These are phyloP conservation scores for Eulemur mongoz DNA, from an alignment of 2,797 vertebrate species.

Conservation along the genomic window DNA sequence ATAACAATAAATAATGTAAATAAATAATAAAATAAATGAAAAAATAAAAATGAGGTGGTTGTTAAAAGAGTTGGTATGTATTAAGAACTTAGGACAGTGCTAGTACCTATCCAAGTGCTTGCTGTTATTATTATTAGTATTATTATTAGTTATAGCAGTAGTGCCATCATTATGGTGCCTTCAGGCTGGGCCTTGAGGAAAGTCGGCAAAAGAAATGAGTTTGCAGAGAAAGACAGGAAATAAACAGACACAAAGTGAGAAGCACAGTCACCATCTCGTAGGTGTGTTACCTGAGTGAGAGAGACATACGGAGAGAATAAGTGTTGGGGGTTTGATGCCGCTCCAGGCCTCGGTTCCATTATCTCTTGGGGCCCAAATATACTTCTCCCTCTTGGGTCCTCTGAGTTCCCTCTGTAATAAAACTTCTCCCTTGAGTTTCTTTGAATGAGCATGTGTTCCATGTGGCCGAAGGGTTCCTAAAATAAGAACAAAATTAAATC, in stretches of 20 bases:
- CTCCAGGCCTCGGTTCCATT: background rate
- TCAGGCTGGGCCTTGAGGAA: background rate
- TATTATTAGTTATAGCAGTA: too few species aligned
- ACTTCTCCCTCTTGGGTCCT: background rate
- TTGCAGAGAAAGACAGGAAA: background rate
- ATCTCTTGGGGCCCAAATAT: constrained; percentile 9
- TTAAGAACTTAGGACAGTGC: background rate
- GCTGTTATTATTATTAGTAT: background rate
- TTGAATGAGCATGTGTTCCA: constrained; percentile 3
- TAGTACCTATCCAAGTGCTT: background rate
- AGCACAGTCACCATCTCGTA: background rate
- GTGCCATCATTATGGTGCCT: too few species aligned
- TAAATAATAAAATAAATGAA: background rate
- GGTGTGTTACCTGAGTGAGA: background rate
- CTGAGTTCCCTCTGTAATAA: background rate
- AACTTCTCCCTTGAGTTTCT: constrained; percentile 21
- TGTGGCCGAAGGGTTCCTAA: background rate
- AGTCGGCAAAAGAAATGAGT: background rate
- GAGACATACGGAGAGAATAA: background rate
- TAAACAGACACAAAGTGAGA: background rate
- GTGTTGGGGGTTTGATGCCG: background rate
- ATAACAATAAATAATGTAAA: background rate
- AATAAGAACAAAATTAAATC: background rate
- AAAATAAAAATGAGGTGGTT: background rate
- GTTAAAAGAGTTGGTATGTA: background rate